phyloP scores from a whole-genome alignment of 2,797 vertebrate genomes.

The Allobates femoralis region DNA sequence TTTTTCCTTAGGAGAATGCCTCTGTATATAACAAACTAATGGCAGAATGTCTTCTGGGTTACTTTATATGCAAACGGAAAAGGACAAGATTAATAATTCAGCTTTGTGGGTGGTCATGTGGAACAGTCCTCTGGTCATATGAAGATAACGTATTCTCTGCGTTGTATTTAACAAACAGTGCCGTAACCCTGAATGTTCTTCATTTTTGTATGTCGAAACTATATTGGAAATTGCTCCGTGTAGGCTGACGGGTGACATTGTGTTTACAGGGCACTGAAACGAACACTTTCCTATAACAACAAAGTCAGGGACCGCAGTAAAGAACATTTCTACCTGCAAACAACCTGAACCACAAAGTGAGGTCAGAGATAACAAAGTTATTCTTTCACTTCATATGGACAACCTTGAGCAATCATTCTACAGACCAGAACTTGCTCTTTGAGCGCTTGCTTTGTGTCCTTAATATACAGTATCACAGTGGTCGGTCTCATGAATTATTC shows the following conservation, averaged over 20 bases:
- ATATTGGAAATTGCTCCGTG: neutral
- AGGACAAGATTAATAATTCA: slow-evolving; percentile 53
- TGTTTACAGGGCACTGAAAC: slow-evolving; percentile 22
- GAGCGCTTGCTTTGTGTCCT: neutral
- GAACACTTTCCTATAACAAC: slow-evolving; percentile 33
- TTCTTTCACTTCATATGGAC: slow-evolving; percentile 24
- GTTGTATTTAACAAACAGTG: slow-evolving; percentile 9
- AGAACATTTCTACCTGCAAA: slow-evolving; percentile 34
- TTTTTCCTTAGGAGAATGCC: slow-evolving; percentile 35
- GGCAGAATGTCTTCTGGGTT: slow-evolving; percentile 26
- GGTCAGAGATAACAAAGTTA: slow-evolving; percentile 24
- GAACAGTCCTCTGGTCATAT: slow-evolving; percentile 21
- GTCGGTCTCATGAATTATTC: slow-evolving; percentile 51
- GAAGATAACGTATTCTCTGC: slow-evolving; percentile 18
- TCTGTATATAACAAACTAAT: slow-evolving; percentile 28
- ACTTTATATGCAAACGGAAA: slow-evolving; percentile 32
- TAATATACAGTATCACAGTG: slow-evolving; percentile 43
- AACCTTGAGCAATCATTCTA: slow-evolving; percentile 17
- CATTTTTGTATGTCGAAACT: slow-evolving; percentile 7
- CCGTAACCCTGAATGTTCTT: neutral
- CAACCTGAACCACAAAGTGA: slow-evolving; percentile 40
- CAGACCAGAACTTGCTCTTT: slow-evolving; percentile 28
- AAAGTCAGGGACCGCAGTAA: slow-evolving; percentile 39
- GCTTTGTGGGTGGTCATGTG: slow-evolving; percentile 42
- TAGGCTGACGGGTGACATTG: neutral